Evolutionary conservation across 2,888 invertebrate species (phyloP).

Genomic region (Callyntrura guangdongensis): DNA sequence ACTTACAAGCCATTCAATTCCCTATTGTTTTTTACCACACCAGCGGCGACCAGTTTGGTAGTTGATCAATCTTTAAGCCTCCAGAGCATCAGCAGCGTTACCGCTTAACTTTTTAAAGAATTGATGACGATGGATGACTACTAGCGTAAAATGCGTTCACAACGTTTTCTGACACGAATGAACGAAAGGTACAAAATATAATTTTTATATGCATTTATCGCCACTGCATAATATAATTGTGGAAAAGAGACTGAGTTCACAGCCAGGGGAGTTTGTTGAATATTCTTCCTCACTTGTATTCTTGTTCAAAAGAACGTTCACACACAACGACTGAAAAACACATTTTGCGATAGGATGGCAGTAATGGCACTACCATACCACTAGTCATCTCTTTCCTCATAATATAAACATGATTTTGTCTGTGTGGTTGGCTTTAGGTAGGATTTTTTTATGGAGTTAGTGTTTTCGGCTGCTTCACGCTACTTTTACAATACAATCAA

Average conservation of each 20-base stretch:
- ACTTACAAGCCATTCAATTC: too few relatives aligned
- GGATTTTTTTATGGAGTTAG: background rate
- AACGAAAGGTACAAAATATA: too few relatives aligned
- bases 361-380: background rate
- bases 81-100: background rate
- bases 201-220: background rate
- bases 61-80: background rate
- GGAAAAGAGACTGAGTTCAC: background rate
- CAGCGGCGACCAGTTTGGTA: background rate
- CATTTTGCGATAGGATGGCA: background rate
- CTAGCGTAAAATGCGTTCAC: too few relatives aligned
- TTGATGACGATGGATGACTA: background rate
- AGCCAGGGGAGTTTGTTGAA: background rate
- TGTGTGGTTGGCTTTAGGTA: conserved; percentile 30
- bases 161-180: too few relatives aligned
- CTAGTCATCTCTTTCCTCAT: background rate
- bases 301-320: background rate
- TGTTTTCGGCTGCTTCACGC: background rate
- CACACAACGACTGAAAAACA: background rate
- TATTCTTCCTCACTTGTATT: background rate
- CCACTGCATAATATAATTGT: background rate
- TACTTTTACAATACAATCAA: background rate
- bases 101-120: background rate
- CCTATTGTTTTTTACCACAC: background rate
- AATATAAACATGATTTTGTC: background rate